phyloP scores from a whole-genome alignment of 2,888 invertebrate species.

The Lasioglossum figueresi region DNA sequence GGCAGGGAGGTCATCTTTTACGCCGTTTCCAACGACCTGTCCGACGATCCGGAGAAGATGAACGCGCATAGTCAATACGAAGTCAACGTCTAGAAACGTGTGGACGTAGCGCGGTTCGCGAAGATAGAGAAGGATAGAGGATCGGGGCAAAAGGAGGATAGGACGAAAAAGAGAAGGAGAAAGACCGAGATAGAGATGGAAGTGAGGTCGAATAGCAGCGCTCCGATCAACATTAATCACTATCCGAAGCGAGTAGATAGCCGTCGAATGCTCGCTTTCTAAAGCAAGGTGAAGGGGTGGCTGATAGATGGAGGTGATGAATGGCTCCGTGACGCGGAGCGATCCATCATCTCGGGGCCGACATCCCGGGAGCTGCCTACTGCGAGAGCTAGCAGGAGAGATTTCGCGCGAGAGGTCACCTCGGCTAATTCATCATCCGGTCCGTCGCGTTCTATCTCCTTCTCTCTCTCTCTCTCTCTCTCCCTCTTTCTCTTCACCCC shows the following conservation, averaged over 20 bases:
- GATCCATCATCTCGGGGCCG: conserved; percentile 82
- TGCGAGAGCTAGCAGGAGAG: conserved; percentile 79
- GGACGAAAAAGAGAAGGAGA: conserved; percentile 43
- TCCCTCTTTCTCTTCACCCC: too few species aligned
- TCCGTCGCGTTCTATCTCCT: conserved; percentile 68
- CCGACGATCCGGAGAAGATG: conserved; percentile 65
- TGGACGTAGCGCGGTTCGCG: conserved; percentile 55
- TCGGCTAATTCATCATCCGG: conserved; percentile 82
- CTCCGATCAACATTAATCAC: conserved; percentile 83
- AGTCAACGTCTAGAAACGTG: conserved; percentile 72
- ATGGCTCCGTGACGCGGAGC: conserved; percentile 82
- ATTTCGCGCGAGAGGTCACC: conserved; percentile 82
- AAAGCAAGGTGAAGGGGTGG: conserved; percentile 81
- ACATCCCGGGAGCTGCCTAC: conserved; percentile 78
- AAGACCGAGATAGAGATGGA: conserved; percentile 65
- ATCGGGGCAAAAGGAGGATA: background rate
- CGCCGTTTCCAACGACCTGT: conserved; percentile 62
- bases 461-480: conserved; percentile 44
- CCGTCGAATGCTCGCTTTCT: conserved; percentile 83
- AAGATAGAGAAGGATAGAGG: conserved; percentile 21
- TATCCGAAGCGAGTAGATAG: conserved; percentile 82
- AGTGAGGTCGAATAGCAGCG: conserved; percentile 80
- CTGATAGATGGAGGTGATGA: conserved; percentile 84
- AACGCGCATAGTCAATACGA: conserved; percentile 68
- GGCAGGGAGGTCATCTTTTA: conserved; percentile 60